Conservation (phyloP, 2,888 invertebrate genomes). For the Euclidia mi region DNA sequence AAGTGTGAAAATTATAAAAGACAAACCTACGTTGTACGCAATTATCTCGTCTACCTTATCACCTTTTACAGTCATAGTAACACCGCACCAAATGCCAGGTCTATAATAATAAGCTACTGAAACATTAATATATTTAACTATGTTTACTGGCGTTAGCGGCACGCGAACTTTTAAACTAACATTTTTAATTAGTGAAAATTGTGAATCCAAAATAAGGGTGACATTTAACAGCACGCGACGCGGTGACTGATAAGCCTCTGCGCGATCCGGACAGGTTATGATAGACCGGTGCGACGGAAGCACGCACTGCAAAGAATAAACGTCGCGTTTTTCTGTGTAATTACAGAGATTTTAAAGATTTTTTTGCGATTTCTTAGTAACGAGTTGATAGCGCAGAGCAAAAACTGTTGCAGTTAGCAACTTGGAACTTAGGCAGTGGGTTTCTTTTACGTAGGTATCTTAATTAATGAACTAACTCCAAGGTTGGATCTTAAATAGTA, state of each 20-base stretch:
- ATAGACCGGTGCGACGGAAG: conserved; percentile 31
- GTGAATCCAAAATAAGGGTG: conserved; percentile 55
- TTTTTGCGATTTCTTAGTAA: too few relatives aligned
- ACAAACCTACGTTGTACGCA: too few relatives aligned
- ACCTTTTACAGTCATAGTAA: neutral
- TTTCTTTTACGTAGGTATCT: too few relatives aligned
- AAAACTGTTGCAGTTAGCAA: too few relatives aligned
- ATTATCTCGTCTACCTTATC: too few relatives aligned
- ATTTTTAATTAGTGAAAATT: conserved; percentile 60
- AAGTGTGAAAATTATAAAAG: too few relatives aligned
- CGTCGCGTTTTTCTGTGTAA: neutral
- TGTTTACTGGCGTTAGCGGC: conserved; percentile 30
- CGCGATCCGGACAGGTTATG: conserved; percentile 56
- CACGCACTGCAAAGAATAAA: conserved; percentile 21
- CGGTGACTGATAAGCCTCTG: conserved; percentile 57
- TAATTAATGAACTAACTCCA: too few relatives aligned
- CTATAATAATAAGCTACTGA: conserved; percentile 33
- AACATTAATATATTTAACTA: conserved; percentile 45
- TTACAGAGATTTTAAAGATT: too few relatives aligned
- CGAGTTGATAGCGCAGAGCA: too few relatives aligned
- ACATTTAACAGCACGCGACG: conserved; percentile 57
- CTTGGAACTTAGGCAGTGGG: too few relatives aligned
- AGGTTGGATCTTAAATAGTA: too few relatives aligned
- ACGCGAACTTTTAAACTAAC: conserved; percentile 54
- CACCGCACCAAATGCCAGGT: conserved; percentile 21